Evolutionary conservation across 2,113 vertebrate species (phyloP), one percentile per base, ranked within the genome.

Genomic region (Actenoides lindsayi): DNA sequence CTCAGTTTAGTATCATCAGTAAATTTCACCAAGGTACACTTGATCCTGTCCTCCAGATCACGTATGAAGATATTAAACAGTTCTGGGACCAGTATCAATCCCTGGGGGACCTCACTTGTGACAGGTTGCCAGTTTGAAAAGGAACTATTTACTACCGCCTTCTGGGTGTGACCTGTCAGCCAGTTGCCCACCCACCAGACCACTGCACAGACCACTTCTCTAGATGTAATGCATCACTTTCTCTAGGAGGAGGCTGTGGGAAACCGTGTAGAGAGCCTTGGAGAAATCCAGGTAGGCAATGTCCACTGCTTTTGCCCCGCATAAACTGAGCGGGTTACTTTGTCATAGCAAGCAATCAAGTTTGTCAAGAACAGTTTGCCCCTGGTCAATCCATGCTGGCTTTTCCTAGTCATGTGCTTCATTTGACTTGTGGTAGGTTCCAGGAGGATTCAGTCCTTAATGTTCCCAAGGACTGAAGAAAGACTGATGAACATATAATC

Each of bases 21-120:
- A 63, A 17, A 33, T 14, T 73, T 73, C 9, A 8, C 74, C 24
- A 51, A 18, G 21, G 33, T 39, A 6, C 13, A 5, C 46, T 63
- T 88, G 44, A 67, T 33, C 64, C 27, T 37, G 16, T 69, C 17
- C 57, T 53, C 54, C 33, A 41, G 33, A 39, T 13, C 17, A 5
- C 6, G 51, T 51, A 10, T 0, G 3, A 51, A 31, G 1, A 2
- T 42, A 13, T 4, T 39, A 57, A 67, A 31, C 12, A 74, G 35
- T 12, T 6, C 5, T 31, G 53, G 41, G 28, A 42, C 60, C 23
- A 16, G 6, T 4, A 1, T 4, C 21, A 4, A 11, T 63, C 48
- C 18, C 31, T 10, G 35, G 9, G 8, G 13, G 10, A n/a, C 23
- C 2, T 31, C 16, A 3, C 24, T 63, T 51, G 37, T 68, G 35